Base-by-base conservation (phyloP, 1,140 invertebrate genomes). In the Nasonia vitripennis region DNA sequence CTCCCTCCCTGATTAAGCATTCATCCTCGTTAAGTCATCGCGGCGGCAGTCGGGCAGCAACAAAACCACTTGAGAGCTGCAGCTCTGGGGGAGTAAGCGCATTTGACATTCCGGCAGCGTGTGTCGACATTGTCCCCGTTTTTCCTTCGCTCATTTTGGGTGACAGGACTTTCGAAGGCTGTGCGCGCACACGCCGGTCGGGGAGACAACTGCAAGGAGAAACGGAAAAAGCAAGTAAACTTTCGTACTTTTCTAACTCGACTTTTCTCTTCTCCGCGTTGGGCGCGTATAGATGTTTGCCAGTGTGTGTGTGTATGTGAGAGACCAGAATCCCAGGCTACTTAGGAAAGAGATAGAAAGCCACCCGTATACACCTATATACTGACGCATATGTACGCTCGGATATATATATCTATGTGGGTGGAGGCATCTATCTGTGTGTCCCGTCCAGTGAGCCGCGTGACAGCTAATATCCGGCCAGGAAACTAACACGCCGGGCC, bases 391-490 rank as follows among this genome's bases (percentile, higher is more conserved):
- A 27, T 27, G 23, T 6, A 68, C 20, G 27, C 23, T 20, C 41
- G 41, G 41, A 55, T 55, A 14, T 55, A 87, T 51, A n/a, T n/a
- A 20, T n/a, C 4, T 17, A 17, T 62, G 55, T 62, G 20, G 55
- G 70, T 73, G n/a, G 45, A 75, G 48, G 51, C 81, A 77, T 79
- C 37, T 84, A 80, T 71, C n/a, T 78, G 68, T 77, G 75, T 91
- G 89, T 90, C 89, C 89, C 92, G 92, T 93, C 92, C 91, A 93
- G 89, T 91, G 91, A 93, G 92, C 89, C 91, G 90, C 90, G 88
- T 92, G 93, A 93, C 93, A 93, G 92, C 91, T 93, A 93, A 93
- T 93, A 93, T 93, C 93, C 93, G 91, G 88, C 89, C 91, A 90
- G 92, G 91, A 93, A 93, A 93, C 92, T 92, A 92, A 91, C 91